These are phyloP conservation scores for Nemotelus nigrinus DNA, from an alignment of 2,888 invertebrate genomes.

Conservation along the genomic window DNA sequence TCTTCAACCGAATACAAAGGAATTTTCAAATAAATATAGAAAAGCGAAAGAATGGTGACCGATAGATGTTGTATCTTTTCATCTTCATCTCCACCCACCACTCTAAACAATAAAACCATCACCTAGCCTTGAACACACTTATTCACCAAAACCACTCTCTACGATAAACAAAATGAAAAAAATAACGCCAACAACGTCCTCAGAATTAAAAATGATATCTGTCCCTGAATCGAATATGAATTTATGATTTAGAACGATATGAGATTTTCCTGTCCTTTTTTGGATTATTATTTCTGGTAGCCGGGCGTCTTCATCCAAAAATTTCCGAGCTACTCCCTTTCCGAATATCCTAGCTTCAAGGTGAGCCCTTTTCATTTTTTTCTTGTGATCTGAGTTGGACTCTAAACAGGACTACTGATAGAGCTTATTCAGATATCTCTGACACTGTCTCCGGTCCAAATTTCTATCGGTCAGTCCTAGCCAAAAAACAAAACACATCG, in stretches of 20 bases:
- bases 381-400: too few species aligned
- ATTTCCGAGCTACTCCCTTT: too few species aligned
- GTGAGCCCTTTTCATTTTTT: too few species aligned
- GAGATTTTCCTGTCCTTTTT: slow-evolving; percentile 46
- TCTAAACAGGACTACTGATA: too few species aligned
- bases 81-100: too few species aligned
- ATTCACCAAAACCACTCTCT: neutral
- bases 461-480: slow-evolving; percentile 10
- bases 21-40: neutral
- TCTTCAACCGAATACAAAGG: neutral
- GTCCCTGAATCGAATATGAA: slow-evolving; percentile 48
- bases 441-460: slow-evolving; percentile 40
- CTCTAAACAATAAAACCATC: too few species aligned
- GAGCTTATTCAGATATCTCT: slow-evolving; percentile 23
- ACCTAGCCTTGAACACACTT: neutral
- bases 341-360: too few species aligned
- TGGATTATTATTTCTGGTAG: slow-evolving; percentile 30
- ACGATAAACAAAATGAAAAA: neutral
- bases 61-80: too few species aligned
- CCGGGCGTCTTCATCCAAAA: too few species aligned
- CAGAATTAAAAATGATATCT: slow-evolving; percentile 46
- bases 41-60: neutral
- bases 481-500: neutral
- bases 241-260: slow-evolving; percentile 51
- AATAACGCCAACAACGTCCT: slow-evolving; percentile 18